Base-by-base conservation (phyloP, 2,888 invertebrate genomes). In the Drosophila formosana region DNA sequence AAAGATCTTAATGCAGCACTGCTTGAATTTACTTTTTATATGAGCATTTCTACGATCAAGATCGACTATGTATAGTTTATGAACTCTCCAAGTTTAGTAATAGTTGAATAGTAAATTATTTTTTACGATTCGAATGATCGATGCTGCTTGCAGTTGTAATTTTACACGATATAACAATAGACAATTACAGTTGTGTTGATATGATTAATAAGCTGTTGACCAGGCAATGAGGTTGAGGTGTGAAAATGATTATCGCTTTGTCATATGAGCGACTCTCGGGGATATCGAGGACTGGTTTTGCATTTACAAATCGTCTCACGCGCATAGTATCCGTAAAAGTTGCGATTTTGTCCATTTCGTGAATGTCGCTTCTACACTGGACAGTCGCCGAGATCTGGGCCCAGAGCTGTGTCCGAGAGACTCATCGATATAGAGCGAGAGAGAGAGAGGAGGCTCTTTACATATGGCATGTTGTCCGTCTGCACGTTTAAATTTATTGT, bases 401-500 rank as follows among this genome's bases (percentile, higher is more conserved):
- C 8, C 11, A 4, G n/a, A 30, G 41, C 11, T 39, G 25, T 8
- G 37, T 4, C 49, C 3, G 49, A 3, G 49, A 8, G 30, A 6
- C 4, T 6, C 8, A 6, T 28, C 28, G 28, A 28, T 28, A 5
- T 5, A 28, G n/a, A n/a, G 28, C 2, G 9, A 6, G 46, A 46
- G 34, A 43, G 34, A 37, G 49, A 47, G 32, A 9, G 23, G 49
- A 65, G 77, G 69, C 79, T 84, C 72, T 84, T 83, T 84, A 87
- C 83, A 83, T 83, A 87, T 77, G 77, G 83, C 82, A 79, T 87
- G 82, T 77, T 87, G 83, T 83, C 87, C 82, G 84, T 83, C 83
- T 87, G 82, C 82, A 84, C 88, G 85, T 87, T 83, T 82, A 83
- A 83, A 83, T 83, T 83, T 83, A 83, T 83, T 83, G 87, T 87